Conservation (phyloP, 2,888 invertebrate species). For the Andrena haemorrhoa region DNA sequence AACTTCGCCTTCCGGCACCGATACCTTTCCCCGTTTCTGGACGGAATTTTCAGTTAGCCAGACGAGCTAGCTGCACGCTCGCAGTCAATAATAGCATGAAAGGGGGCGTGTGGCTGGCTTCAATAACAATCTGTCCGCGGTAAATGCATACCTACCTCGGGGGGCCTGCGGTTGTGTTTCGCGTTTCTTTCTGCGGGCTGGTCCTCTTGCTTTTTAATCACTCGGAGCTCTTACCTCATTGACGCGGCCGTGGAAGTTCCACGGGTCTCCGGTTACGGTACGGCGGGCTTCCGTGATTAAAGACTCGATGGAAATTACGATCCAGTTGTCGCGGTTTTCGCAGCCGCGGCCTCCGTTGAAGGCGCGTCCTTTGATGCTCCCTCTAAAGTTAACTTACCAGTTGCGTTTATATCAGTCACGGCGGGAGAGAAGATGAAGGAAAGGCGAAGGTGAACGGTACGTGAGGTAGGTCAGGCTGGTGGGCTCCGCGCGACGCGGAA, state of each 20-base stretch:
- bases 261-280: constrained; percentile 31
- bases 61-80: background rate
- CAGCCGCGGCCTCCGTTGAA: constrained; percentile 23
- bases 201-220: constrained; percentile 12
- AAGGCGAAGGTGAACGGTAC: constrained; percentile 55
- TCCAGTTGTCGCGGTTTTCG: constrained; percentile 50
- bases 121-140: constrained; percentile 20
- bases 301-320: constrained; percentile 46
- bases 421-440: constrained; percentile 37
- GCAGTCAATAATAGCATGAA: constrained; percentile 15
- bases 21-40: no score
- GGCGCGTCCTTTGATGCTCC: constrained; percentile 45
- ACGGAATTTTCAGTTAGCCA: no score
- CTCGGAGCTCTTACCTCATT: constrained; percentile 5
- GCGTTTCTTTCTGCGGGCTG: constrained; percentile 6
- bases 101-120: constrained; percentile 3
- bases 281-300: constrained; percentile 48
- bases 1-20: background rate
- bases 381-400: constrained; percentile 61
- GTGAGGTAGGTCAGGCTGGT: constrained; percentile 61
- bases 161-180: background rate
- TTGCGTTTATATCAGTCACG: constrained; percentile 63
- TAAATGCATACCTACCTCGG: constrained; percentile 37
- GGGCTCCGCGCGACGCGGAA: constrained; percentile 34
- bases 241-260: constrained; percentile 14